Conservation (phyloP, 1,140 invertebrate species). For the Drosophila equinoxialis region DNA sequence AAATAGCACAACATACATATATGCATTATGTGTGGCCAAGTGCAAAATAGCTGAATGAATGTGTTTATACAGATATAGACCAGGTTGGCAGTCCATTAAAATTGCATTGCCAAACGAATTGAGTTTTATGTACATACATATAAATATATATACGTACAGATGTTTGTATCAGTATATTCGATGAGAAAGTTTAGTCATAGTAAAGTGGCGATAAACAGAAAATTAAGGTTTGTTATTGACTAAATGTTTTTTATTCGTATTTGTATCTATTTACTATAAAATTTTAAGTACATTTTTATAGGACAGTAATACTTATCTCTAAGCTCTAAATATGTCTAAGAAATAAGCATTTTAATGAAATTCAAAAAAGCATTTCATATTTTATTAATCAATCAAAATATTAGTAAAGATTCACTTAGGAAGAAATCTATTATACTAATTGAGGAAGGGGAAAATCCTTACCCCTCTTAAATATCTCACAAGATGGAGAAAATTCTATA, state of each 20-base stretch:
- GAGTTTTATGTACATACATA: not conserved
- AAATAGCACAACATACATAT: conserved; percentile 11
- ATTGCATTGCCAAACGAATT: conserved; percentile 4
- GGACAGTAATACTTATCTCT: too few species aligned
- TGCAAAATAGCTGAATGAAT: conserved; percentile 11
- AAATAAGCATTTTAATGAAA: too few species aligned
- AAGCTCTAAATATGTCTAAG: too few species aligned
- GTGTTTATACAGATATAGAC: conserved; percentile 11
- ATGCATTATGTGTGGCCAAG: conserved; percentile 7
- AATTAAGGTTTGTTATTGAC: not conserved
- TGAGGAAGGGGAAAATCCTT: too few species aligned
- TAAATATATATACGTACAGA: not conserved
- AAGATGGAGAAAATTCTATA: too few species aligned
- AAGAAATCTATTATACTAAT: too few species aligned
- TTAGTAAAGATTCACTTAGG: too few species aligned
- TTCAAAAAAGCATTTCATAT: too few species aligned
- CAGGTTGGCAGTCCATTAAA: conserved; percentile 10
- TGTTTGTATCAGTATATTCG: not conserved
- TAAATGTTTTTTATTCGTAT: not conserved
- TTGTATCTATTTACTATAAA: not conserved
- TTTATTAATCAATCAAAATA: too few species aligned
- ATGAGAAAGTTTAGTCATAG: not conserved
- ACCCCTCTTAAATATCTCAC: too few species aligned
- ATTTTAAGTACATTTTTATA: too few species aligned
- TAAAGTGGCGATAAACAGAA: not conserved